phyloP scores from a whole-genome alignment of 35 echinoderm and acorn worm genomes.

The Holothuria glaberrima region DNA sequence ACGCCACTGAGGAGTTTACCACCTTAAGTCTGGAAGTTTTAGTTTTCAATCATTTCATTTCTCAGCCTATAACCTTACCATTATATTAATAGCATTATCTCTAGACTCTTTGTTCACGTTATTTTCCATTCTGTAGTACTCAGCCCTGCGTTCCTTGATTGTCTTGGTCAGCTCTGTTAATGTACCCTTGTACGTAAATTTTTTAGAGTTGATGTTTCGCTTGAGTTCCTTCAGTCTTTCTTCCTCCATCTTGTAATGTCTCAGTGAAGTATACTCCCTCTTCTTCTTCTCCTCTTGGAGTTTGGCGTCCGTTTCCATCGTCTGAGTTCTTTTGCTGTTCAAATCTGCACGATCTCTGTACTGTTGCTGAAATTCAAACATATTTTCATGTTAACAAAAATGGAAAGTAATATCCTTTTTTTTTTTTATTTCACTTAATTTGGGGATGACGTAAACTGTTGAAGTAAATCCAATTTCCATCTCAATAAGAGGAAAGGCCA shows the following conservation, averaged over 20 bases:
- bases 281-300: conserved; percentile 22
- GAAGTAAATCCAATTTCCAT: background rate
- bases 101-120: conserved; percentile 9
- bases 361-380: conserved; percentile 15
- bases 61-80: background rate
- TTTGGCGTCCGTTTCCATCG: conserved; percentile 38
- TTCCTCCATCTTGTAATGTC: conserved; percentile 34
- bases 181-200: conserved; percentile 26
- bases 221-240: conserved; percentile 27
- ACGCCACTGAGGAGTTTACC: too few relatives aligned
- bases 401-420: background rate
- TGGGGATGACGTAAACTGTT: background rate
- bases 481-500: background rate
- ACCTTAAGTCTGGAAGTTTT: too few relatives aligned
- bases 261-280: background rate
- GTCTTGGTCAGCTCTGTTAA: conserved; percentile 39
- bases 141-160: background rate
- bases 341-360: conserved; percentile 24
- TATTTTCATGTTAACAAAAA: background rate
- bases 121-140: conserved; percentile 15
- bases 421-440: too few relatives aligned
- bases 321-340: conserved; percentile 16
- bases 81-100: conserved; percentile 23
- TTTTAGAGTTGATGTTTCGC: conserved; percentile 40
- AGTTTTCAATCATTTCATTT: too few relatives aligned